Percentiles rank a stretch among this genome's conserved stretches.
Conservation (phyloP, 2,113 vertebrate genomes). For the Engraulis encrasicolus region DNA sequence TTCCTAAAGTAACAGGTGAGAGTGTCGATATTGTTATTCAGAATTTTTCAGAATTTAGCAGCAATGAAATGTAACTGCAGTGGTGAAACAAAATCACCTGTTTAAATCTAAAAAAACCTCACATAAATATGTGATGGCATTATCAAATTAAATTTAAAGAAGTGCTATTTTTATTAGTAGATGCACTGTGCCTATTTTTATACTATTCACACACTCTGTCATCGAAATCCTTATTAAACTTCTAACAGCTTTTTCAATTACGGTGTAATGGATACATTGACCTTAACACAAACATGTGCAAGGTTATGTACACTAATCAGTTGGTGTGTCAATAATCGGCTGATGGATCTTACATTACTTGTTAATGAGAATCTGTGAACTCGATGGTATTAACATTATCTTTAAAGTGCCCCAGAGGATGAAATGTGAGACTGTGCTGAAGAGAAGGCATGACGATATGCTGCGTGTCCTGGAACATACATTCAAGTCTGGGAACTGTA, state of each 20-base stretch:
- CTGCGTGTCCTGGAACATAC: neutral
- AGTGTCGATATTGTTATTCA: no score
- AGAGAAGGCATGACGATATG: neutral
- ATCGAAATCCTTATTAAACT: no score
- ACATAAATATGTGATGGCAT: no score
- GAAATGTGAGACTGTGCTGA: conserved; percentile 19
- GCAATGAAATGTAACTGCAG: no score
- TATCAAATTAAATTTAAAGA: no score
- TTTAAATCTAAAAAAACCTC: no score
- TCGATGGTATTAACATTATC: conserved; percentile 10
- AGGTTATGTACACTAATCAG: neutral
- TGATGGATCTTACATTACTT: conserved; percentile 14
- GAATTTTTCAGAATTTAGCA: no score
- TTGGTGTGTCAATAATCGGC: conserved; percentile 6
- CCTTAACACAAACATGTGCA: neutral
- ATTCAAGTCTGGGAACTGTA: neutral
- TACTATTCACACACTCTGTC: neutral
- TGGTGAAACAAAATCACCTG: no score
- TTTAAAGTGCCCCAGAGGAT: neutral
- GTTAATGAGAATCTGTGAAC: conserved; percentile 1
- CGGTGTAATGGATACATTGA: neutral
- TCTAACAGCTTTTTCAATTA: no score
- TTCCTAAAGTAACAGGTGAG: no score
- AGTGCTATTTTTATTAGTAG: neutral
- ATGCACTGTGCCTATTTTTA: neutral